Evolutionary conservation across 2,797 vertebrate genomes (phyloP).

Genomic region (Eulemur mongoz): DNA sequence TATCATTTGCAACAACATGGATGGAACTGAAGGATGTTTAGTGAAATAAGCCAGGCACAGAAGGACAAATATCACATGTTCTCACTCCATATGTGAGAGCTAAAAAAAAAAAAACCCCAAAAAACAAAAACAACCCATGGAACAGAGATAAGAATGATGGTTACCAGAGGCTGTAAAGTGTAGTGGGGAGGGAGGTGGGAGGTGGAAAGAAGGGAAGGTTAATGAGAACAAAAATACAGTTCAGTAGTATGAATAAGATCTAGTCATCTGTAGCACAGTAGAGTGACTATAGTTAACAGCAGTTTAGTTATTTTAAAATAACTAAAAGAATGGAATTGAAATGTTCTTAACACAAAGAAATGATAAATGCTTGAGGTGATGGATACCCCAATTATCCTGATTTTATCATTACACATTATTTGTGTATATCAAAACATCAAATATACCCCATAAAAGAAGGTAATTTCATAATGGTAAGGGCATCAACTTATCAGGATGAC

Average conservation of each 20-base stretch:
- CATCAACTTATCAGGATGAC: neutral
- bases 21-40: neutral
- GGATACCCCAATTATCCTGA: neutral
- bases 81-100: neutral
- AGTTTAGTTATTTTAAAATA: neutral
- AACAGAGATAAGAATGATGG: neutral
- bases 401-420: neutral
- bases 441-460: neutral
- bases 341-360: neutral
- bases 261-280: neutral
- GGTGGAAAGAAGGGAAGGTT: neutral
- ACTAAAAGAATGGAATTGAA: neutral
- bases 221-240: neutral
- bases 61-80: neutral
- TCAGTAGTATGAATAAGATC: neutral
- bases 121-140: neutral
- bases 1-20: neutral
- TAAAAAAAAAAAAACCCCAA: neutral
- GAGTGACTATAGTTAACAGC: neutral
- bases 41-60: neutral
- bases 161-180: neutral
- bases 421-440: neutral
- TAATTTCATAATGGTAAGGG: neutral
- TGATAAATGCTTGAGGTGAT: neutral
- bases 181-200: neutral